Conservation (phyloP, 2,888 invertebrate genomes). For the Parnassius mnemosyne region DNA sequence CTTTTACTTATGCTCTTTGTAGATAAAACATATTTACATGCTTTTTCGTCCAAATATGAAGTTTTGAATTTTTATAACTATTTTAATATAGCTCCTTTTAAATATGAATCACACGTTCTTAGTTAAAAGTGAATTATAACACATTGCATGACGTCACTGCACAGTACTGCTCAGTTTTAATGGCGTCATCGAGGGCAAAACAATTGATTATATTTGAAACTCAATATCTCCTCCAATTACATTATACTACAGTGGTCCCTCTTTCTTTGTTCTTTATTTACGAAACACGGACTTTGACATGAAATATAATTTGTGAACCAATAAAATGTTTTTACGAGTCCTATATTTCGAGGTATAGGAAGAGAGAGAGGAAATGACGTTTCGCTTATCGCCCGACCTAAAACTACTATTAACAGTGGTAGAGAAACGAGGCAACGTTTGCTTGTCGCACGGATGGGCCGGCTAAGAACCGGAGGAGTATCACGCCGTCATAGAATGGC, state of each 20-base stretch:
- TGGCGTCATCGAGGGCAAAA: constrained; percentile 24
- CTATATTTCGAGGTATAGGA: too few relatives aligned
- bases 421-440: too few relatives aligned
- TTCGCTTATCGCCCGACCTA: too few relatives aligned
- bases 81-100: not conserved
- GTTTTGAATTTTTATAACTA: too few relatives aligned
- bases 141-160: constrained; percentile 20
- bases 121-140: constrained; percentile 1
- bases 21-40: not conserved
- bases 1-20: constrained; percentile 1
- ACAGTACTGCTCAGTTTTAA: not conserved
- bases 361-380: too few relatives aligned
- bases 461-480: too few relatives aligned
- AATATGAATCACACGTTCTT: not conserved
- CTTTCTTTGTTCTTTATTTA: not conserved
- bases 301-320: too few relatives aligned
- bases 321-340: too few relatives aligned
- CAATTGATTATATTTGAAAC: constrained; percentile 24
- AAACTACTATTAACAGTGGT: too few relatives aligned
- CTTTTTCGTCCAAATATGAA: too few relatives aligned
- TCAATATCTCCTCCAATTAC: constrained; percentile 6
- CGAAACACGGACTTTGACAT: not conserved
- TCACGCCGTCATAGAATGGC: too few relatives aligned
- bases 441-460: too few relatives aligned
- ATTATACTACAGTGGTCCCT: not conserved